A percentile compares a stretch with the other conserved stretches of the same genome.
Evolutionary conservation across 2,888 invertebrate species (phyloP).

Genomic region (Branchipolynoe longqiensis): DNA sequence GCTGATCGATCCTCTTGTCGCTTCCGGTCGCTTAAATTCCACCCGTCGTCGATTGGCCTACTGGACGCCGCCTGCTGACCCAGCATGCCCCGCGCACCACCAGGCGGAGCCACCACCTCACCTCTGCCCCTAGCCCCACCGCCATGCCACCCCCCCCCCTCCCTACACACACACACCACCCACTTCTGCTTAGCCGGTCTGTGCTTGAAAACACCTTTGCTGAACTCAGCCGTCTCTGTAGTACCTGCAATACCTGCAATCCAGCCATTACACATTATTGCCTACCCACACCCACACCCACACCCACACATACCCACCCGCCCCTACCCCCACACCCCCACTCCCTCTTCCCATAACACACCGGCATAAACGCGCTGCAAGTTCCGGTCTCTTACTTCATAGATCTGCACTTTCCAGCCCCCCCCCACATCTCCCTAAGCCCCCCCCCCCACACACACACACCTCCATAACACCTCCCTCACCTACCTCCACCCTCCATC

Average conservation of each 20-base stretch:
- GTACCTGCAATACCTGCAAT: background rate
- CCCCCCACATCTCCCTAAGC: background rate
- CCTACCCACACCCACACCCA: too few species aligned
- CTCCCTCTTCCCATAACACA: too few species aligned
- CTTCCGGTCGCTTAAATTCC: constrained; percentile 45
- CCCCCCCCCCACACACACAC: too few species aligned
- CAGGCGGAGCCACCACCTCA: background rate
- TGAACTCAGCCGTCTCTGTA: background rate
- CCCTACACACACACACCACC: background rate
- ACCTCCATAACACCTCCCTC: too few species aligned
- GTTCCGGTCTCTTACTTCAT: constrained; percentile 4
- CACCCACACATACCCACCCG: background rate
- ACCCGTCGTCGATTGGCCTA: constrained; percentile 44
- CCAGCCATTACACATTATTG: too few species aligned
- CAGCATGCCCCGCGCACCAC: too few species aligned
- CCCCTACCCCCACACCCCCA: background rate
- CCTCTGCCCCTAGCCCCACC: background rate
- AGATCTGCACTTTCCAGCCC: background rate
- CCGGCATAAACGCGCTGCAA: too few species aligned
- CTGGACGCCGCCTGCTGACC: constrained; percentile 36
- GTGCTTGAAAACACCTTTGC: too few species aligned
- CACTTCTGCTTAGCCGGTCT: too few species aligned
- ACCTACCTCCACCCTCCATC: too few species aligned
- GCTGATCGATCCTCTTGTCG: constrained; percentile 17
- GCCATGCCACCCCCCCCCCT: background rate